Percentiles rank a stretch among this genome's conserved stretches.
Evolutionary conservation across 2,797 vertebrate species (phyloP).

Genomic region (Parotocinclus haroldoi): DNA sequence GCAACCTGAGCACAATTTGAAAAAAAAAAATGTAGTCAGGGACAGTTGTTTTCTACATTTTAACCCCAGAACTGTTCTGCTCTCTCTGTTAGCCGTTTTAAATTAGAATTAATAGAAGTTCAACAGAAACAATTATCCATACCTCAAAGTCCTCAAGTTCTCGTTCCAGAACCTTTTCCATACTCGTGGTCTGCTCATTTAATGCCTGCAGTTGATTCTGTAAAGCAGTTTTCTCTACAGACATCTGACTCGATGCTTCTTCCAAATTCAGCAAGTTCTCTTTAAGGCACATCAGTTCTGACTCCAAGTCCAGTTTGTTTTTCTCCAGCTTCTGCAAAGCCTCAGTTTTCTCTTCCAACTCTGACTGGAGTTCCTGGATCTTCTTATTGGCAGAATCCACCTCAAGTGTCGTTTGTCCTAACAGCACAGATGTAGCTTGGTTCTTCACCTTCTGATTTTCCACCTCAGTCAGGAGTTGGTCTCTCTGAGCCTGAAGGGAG

Average conservation of each 20-base stretch:
- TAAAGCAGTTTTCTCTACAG: slow-evolving; percentile 60
- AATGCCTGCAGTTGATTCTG: slow-evolving; percentile 63
- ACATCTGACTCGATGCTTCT: slow-evolving; percentile 58
- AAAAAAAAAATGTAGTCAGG: too few species aligned
- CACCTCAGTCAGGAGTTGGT: slow-evolving; percentile 61
- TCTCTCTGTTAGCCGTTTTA: too few species aligned
- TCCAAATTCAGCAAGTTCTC: slow-evolving; percentile 62
- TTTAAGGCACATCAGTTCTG: slow-evolving; percentile 60
- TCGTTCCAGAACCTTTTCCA: slow-evolving; percentile 65
- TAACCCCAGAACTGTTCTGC: too few species aligned
- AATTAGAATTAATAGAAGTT: too few species aligned
- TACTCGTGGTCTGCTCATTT: slow-evolving; percentile 63
- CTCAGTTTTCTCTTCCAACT: slow-evolving; percentile 59
- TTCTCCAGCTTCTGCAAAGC: slow-evolving; percentile 49
- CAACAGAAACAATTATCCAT: slow-evolving; percentile 1
- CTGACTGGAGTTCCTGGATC: slow-evolving; percentile 55
- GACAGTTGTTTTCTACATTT: too few species aligned
- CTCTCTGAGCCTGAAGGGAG: slow-evolving; percentile 59
- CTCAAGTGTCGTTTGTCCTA: slow-evolving; percentile 58
- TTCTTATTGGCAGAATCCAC: slow-evolving; percentile 59
- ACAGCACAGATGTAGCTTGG: slow-evolving; percentile 54
- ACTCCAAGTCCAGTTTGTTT: slow-evolving; percentile 66
- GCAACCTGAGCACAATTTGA: too few species aligned
- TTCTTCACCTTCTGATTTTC: slow-evolving; percentile 59
- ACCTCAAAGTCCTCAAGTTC: slow-evolving; percentile 72